phyloP scores from a whole-genome alignment of 2,888 invertebrate genomes.

The Spodoptera exigua region DNA sequence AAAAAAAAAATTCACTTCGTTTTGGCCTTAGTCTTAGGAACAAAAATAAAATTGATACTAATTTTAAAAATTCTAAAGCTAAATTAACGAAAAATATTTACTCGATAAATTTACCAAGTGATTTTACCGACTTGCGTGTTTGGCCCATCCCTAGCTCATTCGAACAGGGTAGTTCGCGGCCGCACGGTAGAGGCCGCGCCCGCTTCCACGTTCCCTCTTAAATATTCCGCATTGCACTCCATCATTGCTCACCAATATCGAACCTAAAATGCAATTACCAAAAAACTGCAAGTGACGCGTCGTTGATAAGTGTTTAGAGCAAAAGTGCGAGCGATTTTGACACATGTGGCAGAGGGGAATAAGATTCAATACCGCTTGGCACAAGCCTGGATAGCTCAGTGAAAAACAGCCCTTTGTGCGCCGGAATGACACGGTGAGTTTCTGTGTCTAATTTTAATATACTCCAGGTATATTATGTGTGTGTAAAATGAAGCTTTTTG shows the following conservation, averaged over 20 bases:
- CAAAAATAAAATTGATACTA: no score
- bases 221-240: constrained; percentile 63
- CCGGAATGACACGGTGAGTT: constrained; percentile 86
- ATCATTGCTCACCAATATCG: constrained; percentile 45
- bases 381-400: constrained; percentile 84
- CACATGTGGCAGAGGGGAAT: constrained; percentile 86
- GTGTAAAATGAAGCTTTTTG: constrained; percentile 31
- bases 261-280: constrained; percentile 55
- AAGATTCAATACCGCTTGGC: constrained; percentile 86
- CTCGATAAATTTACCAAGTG: constrained; percentile 2
- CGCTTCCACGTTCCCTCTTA: constrained; percentile 63
- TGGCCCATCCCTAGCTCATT: constrained; percentile 67
- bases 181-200: constrained; percentile 76
- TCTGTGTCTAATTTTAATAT: constrained; percentile 53
- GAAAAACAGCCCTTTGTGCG: constrained; percentile 74
- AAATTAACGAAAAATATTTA: constrained; percentile 4
- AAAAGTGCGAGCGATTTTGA: constrained; percentile 72
- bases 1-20: no score
- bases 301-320: constrained; percentile 62
- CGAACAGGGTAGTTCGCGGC: constrained; percentile 74
- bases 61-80: not conserved
- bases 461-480: constrained; percentile 46
- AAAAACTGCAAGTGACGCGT: constrained; percentile 63
- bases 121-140: constrained; percentile 19
- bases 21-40: no score